A percentile compares a stretch with the other conserved stretches of the same genome.
These are phyloP conservation scores for Hypotaenidia philippensis DNA, from an alignment of 2,797 vertebrate genomes.

Conservation along the genomic window DNA sequence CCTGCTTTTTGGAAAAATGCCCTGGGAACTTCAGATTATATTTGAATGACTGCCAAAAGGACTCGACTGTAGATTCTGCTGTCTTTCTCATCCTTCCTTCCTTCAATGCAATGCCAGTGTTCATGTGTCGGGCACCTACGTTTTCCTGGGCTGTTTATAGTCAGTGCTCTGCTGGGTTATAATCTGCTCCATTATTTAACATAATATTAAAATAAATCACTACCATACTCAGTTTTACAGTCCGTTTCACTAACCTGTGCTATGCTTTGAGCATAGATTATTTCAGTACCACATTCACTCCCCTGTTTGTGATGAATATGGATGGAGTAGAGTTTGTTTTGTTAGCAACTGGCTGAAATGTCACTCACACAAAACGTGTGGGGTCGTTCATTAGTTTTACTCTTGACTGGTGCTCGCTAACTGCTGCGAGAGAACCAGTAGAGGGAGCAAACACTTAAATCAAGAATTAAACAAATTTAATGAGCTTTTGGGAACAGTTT, in stretches of 20 bases:
- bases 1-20: constrained; percentile 47
- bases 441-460: constrained; percentile 60
- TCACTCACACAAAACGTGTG: neutral
- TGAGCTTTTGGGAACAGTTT: neutral
- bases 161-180: neutral
- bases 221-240: neutral
- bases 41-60: constrained; percentile 41
- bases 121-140: neutral
- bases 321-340: constrained; percentile 33
- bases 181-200: constrained; percentile 12
- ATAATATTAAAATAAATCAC: constrained; percentile 26
- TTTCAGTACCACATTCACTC: neutral
- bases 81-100: constrained; percentile 4
- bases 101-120: neutral
- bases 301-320: neutral
- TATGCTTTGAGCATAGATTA: constrained; percentile 9
- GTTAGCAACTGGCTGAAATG: constrained; percentile 17
- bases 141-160: constrained; percentile 17
- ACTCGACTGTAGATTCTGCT: constrained; percentile 7
- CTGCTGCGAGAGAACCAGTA: constrained; percentile 28
- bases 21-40: constrained; percentile 50
- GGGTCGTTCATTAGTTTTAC: constrained; percentile 5
- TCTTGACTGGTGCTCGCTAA: neutral
- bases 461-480: neutral
- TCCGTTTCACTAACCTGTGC: constrained; percentile 34